These are phyloP conservation scores for Aurelia aurita complex sp. Pacific DNA, from an alignment of 30 jellyfish, hydroid and myxozoan genomes.

Conservation along the genomic window DNA sequence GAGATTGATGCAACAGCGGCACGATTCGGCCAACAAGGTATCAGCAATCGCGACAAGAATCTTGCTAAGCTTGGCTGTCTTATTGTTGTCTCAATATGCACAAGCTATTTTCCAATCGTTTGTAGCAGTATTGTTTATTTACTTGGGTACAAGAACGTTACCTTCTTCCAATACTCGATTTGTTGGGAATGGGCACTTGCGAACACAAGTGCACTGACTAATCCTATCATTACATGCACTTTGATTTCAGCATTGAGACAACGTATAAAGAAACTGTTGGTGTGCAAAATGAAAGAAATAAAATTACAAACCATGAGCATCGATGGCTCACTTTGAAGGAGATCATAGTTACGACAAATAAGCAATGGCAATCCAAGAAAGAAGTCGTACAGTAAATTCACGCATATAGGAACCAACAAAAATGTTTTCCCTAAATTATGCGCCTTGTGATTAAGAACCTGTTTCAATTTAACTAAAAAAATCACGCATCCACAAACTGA, in stretches of 20 bases:
- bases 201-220: constrained; percentile 36
- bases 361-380: too few species aligned
- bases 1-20: constrained; percentile 18
- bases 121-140: not conserved
- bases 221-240: constrained; percentile 42
- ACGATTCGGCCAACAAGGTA: constrained; percentile 16
- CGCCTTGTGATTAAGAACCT: too few species aligned
- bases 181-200: constrained; percentile 59
- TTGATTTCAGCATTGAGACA: constrained; percentile 25
- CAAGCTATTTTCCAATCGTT: constrained; percentile 35
- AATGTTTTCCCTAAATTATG: too few species aligned
- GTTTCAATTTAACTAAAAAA: too few species aligned
- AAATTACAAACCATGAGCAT: too few species aligned
- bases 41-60: constrained; percentile 17
- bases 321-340: too few species aligned
- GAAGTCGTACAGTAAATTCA: too few species aligned
- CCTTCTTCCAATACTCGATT: constrained; percentile 1
- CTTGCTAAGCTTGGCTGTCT: constrained; percentile 35
- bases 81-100: constrained; percentile 13
- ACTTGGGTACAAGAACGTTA: not conserved
- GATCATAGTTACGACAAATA: too few species aligned
- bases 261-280: constrained; percentile 5
- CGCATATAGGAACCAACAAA: too few species aligned
- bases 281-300: constrained; percentile 1
- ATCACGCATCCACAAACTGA: too few species aligned